A percentile compares a stretch with the other conserved stretches of the same genome.
Evolutionary conservation across 2,888 invertebrate species (phyloP).

Genomic region (Acronicta alni): DNA sequence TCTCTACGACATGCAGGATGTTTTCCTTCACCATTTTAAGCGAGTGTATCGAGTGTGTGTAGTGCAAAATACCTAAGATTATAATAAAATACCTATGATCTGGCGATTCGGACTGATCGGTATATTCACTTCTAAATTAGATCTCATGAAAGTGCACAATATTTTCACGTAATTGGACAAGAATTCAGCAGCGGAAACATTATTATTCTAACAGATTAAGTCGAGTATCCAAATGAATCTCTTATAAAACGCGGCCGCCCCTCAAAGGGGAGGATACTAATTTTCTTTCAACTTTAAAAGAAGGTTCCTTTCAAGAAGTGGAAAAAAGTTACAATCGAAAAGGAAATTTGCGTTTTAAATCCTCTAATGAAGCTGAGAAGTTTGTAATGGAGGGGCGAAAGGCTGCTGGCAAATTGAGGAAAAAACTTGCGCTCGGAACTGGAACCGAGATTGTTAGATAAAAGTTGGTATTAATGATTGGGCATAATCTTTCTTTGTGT

Average conservation of each 20-base stretch:
- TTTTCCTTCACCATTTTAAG: too few species aligned
- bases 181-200: constrained; percentile 69
- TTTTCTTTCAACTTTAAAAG: constrained; percentile 87
- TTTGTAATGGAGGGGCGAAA: constrained; percentile 88
- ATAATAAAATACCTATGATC: too few species aligned
- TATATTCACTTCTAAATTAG: neutral
- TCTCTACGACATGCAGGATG: too few species aligned
- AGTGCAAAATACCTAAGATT: too few species aligned
- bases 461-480: constrained; percentile 26
- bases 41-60: too few species aligned
- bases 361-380: constrained; percentile 89
- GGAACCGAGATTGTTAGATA: constrained; percentile 38
- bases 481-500: constrained; percentile 19
- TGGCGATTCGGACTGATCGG: too few species aligned
- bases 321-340: constrained; percentile 89
- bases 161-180: constrained; percentile 45
- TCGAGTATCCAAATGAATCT: constrained; percentile 81
- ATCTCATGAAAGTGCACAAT: constrained; percentile 21
- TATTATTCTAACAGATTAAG: constrained; percentile 85
- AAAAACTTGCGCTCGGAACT: constrained; percentile 69
- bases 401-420: constrained; percentile 86
- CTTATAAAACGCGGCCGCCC: constrained; percentile 82
- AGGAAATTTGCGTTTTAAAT: constrained; percentile 90
- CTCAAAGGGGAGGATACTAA: constrained; percentile 88
- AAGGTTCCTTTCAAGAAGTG: constrained; percentile 87